Evolutionary conservation across 2,888 invertebrate genomes (phyloP).

Genomic region (Choristoneura rosaceana): DNA sequence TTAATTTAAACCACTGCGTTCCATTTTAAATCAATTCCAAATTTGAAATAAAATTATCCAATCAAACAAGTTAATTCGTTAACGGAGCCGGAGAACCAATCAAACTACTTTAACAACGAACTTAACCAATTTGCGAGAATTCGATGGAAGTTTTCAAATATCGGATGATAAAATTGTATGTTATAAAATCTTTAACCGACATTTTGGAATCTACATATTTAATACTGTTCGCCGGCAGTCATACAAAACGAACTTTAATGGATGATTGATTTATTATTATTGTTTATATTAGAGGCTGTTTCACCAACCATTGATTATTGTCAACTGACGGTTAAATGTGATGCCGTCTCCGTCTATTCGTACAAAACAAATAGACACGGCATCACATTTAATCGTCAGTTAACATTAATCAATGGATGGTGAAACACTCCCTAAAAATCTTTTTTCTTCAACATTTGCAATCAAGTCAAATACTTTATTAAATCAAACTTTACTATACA

Average conservation of each 20-base stretch:
- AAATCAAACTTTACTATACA: too few species aligned
- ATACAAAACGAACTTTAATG: neutral
- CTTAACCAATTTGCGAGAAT: conserved; percentile 36
- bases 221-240: neutral
- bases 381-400: too few species aligned
- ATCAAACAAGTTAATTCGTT: conserved; percentile 38
- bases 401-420: too few species aligned
- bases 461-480: too few species aligned
- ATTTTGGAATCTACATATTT: neutral
- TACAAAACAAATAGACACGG: too few species aligned
- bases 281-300: too few species aligned
- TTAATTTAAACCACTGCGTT: conserved; percentile 11
- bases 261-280: too few species aligned
- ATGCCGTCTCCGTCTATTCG: too few species aligned
- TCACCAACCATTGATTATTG: too few species aligned
- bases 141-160: conserved; percentile 28
- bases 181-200: conserved; percentile 22
- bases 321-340: too few species aligned
- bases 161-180: conserved; percentile 22
- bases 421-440: too few species aligned
- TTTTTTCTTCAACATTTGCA: too few species aligned
- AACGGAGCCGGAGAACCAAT: conserved; percentile 32
- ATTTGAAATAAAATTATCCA: conserved; percentile 38
- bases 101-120: conserved; percentile 38
- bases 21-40: conserved; percentile 24